These are phyloP conservation scores for Phaenicophaeus curvirostris DNA, from an alignment of 2,797 vertebrate species.

Conservation along the genomic window DNA sequence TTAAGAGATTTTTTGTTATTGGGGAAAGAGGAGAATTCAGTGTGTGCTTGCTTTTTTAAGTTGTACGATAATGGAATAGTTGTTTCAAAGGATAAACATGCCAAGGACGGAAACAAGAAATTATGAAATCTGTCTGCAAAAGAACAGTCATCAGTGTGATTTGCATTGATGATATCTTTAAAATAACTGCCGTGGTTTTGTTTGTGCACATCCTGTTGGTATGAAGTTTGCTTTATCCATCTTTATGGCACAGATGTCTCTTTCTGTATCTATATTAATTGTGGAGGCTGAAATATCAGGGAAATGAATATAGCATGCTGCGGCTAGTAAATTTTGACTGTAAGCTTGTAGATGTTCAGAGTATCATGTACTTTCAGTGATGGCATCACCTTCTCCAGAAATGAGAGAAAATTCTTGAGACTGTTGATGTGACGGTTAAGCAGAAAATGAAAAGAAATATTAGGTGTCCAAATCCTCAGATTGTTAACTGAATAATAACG, in stretches of 20 bases:
- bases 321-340: neutral
- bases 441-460: neutral
- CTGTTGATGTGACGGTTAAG: neutral
- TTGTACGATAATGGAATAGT: neutral
- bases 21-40: neutral
- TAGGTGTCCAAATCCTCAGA: neutral
- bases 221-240: neutral
- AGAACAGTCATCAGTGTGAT: neutral
- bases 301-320: neutral
- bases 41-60: neutral
- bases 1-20: constrained; percentile 9
- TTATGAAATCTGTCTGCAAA: neutral
- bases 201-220: neutral
- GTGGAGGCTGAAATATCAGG: neutral
- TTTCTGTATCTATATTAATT: neutral
- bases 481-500: neutral
- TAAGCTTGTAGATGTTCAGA: neutral
- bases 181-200: neutral
- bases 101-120: neutral
- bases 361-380: rapidly evolving
- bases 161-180: neutral
- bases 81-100: neutral
- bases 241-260: neutral
- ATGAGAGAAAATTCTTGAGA: neutral
- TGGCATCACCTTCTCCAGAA: neutral